Evolutionary conservation across 2,797 vertebrate species (phyloP), one percentile per base, ranked within the genome.

Genomic region (Typhlichthys subterraneus): DNA sequence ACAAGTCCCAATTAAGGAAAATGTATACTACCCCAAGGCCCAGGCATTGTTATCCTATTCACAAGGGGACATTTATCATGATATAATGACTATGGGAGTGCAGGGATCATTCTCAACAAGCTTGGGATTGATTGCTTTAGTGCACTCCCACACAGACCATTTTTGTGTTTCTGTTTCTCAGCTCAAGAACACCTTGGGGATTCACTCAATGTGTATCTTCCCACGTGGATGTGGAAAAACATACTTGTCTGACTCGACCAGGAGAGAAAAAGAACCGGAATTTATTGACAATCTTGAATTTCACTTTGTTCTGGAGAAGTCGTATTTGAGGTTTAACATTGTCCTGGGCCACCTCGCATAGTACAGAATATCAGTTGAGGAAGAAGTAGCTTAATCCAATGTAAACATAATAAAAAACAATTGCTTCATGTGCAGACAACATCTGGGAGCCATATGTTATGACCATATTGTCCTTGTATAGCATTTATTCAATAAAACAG

Each of bases 241-340:
- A 80, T 73, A 73, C 53, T 70, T 85, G 67, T 87, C 78, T 80
- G 63, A 83, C 64, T 70, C 57, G 15, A 29, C 23, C 23, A 29
- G 23, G 23, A 29, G 23, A 29, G 23, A 29, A 29, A 52, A 86
- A 73, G 45, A 63, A 76, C 61, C 23, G 49, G 53, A 68, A 87
- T 88, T 83, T 88, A 87, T 83, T 70, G 67, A 67, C 67, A 70
- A 52, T 77, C 57, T 81, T 80, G 74, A 57, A 82, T 88, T 88
- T 88, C 67, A 62, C 50, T 74, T 79, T 51, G 61, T 72, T 85
- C 66, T 73, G 53, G 67, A 70, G 69, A 77, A 81, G 67, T 49
- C 67, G 47, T 57, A 45, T 67, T 74, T 67, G 66, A 57, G 73
- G 61, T 74, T 82, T 85, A 73, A 67, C 53, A 55, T 59, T 70